These are phyloP conservation scores for Halcyon chelicuti DNA, from an alignment of 2,797 vertebrate genomes.

Conservation along the genomic window DNA sequence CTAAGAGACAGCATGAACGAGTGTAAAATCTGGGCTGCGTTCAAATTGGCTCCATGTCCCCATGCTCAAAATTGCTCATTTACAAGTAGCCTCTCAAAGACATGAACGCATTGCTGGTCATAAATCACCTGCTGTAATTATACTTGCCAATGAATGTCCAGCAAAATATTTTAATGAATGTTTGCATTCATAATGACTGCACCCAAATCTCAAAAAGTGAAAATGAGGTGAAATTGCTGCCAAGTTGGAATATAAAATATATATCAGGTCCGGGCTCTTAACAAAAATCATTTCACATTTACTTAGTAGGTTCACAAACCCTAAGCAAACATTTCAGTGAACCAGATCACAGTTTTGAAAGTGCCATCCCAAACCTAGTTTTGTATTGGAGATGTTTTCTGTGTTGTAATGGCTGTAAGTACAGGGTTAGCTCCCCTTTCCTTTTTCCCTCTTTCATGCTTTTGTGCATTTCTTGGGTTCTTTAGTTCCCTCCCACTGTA, in stretches of 20 bases:
- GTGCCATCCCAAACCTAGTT: not conserved
- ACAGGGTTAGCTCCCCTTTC: not conserved
- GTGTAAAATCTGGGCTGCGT: not conserved
- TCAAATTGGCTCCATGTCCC: fast-evolving
- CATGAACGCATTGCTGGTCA: not conserved
- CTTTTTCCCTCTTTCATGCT: not conserved
- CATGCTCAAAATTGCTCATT: fast-evolving
- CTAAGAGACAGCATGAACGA: fast-evolving
- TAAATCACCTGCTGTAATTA: not conserved
- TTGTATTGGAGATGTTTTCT: not conserved
- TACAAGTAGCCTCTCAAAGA: not conserved
- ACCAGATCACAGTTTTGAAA: not conserved
- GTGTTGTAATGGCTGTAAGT: not conserved
- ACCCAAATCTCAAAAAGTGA: not conserved
- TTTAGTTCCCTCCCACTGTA: not conserved
- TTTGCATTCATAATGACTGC: not conserved
- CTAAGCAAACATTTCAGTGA: not conserved
- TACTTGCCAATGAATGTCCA: not conserved
- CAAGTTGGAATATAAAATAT: not conserved
- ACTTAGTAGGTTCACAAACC: not conserved
- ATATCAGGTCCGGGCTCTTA: not conserved
- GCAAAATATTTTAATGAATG: not conserved
- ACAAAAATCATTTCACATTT: not conserved
- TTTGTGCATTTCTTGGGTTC: not conserved
- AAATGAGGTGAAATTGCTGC: not conserved